These are phyloP conservation scores for Syngnathus scovelli DNA, from an alignment of 2,113 vertebrate species.

Conservation along the genomic window DNA sequence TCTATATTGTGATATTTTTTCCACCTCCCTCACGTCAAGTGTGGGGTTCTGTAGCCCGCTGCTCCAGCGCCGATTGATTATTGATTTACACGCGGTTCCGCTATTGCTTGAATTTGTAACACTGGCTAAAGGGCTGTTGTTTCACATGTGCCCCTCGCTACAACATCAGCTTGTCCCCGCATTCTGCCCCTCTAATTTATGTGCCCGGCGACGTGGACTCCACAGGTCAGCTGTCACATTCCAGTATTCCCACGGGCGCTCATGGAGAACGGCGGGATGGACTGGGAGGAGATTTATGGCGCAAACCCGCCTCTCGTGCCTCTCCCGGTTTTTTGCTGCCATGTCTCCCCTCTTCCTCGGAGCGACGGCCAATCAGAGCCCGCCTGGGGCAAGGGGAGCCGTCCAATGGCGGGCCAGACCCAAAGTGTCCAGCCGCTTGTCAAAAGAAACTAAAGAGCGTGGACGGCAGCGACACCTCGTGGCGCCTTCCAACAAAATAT, in stretches of 20 bases:
- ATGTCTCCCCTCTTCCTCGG: constrained; percentile 34
- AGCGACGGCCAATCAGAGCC: constrained; percentile 44
- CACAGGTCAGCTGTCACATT: constrained; percentile 78
- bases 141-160: constrained; percentile 29
- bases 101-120: constrained; percentile 16
- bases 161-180: constrained; percentile 42
- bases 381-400: constrained; percentile 19
- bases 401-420: constrained; percentile 42
- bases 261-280: constrained; percentile 67
- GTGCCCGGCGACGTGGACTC: constrained; percentile 70
- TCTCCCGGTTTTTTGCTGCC: constrained; percentile 16
- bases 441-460: constrained; percentile 36
- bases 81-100: constrained; percentile 32
- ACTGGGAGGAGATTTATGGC: constrained; percentile 73
- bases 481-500: constrained; percentile 26
- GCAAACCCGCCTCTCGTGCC: constrained; percentile 55
- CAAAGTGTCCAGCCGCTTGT: constrained; percentile 38
- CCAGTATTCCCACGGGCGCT: constrained; percentile 73
- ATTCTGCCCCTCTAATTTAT: constrained; percentile 73
- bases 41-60: background rate
- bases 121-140: constrained; percentile 21
- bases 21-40: background rate
- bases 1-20: background rate
- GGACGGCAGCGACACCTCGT: constrained; percentile 76
- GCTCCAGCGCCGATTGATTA: constrained; percentile 7